These are phyloP conservation scores for Notolepis coatsorum DNA, from an alignment of 2,797 vertebrate genomes.

Conservation along the genomic window DNA sequence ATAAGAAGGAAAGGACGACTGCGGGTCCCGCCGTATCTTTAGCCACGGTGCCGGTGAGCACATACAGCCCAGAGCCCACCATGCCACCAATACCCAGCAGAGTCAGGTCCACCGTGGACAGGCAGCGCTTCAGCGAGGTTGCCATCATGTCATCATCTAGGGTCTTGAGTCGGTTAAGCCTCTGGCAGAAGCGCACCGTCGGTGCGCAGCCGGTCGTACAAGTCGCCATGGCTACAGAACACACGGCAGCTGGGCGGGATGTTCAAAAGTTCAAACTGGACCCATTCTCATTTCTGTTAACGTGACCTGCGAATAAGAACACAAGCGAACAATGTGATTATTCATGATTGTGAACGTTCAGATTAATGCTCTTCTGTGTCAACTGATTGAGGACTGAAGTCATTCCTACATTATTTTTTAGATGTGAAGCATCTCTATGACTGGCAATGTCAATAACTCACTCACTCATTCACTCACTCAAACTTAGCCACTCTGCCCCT, in stretches of 20 bases:
- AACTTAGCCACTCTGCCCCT: no score
- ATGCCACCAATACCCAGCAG: conserved; percentile 94
- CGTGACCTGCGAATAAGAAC: conserved; percentile 55
- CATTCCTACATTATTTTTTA: no score
- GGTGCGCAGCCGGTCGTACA: conserved; percentile 80
- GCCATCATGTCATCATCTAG: conserved; percentile 93
- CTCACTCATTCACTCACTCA: no score
- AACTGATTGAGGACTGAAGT: no score
- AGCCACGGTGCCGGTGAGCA: conserved; percentile 94
- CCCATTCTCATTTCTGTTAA: conserved; percentile 60
- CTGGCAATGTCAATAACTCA: no score
- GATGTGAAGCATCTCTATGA: no score
- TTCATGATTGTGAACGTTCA: no score
- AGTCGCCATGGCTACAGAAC: conserved; percentile 82
- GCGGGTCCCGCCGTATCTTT: conserved; percentile 93
- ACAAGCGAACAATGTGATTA: neutral
- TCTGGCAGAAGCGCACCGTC: conserved; percentile 89
- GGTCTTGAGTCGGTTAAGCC: conserved; percentile 92
- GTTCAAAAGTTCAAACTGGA: conserved; percentile 48
- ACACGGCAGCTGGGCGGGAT: conserved; percentile 36
- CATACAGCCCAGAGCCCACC: conserved; percentile 95
- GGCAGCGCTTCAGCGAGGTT: conserved; percentile 91
- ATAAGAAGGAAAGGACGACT: conserved; percentile 88
- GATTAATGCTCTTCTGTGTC: no score
- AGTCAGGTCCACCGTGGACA: conserved; percentile 91